Evolutionary conservation across 2,113 vertebrate species (phyloP).

Genomic region (Sphaerodactylus townsendi): DNA sequence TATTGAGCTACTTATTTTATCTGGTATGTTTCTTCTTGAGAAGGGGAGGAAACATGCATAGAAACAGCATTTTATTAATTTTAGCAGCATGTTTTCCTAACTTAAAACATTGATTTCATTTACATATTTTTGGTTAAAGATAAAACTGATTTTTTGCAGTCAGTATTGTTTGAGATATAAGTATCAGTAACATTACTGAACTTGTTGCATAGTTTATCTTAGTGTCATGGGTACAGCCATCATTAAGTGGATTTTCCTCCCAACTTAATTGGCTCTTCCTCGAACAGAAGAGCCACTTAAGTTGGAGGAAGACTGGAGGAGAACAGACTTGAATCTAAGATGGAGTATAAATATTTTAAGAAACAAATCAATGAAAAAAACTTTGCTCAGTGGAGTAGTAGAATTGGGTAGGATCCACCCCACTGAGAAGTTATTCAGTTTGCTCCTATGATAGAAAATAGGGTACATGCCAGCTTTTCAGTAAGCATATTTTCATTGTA

Average conservation of each 20-base stretch:
- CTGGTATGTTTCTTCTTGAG: slow-evolving; percentile 83
- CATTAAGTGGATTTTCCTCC: no score
- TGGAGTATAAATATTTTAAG: no score
- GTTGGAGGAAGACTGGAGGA: no score
- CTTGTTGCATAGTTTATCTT: not conserved
- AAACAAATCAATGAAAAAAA: no score
- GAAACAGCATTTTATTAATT: slow-evolving; percentile 36
- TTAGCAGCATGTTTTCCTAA: slow-evolving; percentile 39
- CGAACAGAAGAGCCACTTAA: no score
- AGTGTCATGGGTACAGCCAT: no score
- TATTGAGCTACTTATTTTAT: slow-evolving; percentile 97
- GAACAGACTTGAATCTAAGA: no score
- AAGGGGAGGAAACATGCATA: slow-evolving; percentile 28
- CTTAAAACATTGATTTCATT: not conserved
- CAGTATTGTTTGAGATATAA: not conserved
- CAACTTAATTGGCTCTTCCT: no score
- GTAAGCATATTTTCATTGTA: not conserved
- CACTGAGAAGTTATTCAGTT: not conserved
- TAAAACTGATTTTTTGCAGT: not conserved
- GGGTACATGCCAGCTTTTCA: not conserved
- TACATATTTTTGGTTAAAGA: no score
- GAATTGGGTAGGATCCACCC: no score
- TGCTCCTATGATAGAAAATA: not conserved
- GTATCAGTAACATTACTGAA: not conserved
- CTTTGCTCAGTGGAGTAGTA: no score